These are phyloP conservation scores for Liposcelis brunnea DNA, from an alignment of 2,888 invertebrate species.

Conservation along the genomic window DNA sequence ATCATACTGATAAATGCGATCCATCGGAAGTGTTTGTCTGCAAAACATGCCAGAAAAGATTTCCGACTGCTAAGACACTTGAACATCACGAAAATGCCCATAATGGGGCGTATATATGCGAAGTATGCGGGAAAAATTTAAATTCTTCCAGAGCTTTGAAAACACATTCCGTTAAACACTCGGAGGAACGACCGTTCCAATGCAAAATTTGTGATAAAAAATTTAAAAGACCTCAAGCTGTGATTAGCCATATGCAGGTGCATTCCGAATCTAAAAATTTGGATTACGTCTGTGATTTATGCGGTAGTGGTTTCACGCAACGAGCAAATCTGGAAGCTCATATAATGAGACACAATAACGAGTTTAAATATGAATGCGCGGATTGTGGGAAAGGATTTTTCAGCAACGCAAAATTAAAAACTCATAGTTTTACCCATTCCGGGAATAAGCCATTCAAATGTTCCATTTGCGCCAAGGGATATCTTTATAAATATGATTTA, in stretches of 20 bases:
- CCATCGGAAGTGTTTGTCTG: constrained; percentile 22
- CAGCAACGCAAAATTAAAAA: too few relatives aligned
- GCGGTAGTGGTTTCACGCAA: constrained; percentile 13
- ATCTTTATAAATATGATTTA: neutral
- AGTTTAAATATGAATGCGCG: too few relatives aligned
- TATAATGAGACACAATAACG: too few relatives aligned
- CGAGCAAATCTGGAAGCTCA: constrained; percentile 2
- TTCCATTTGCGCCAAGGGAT: neutral
- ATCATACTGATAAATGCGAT: constrained; percentile 8
- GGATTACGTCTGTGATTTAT: constrained; percentile 9
- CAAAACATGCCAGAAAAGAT: constrained; percentile 29
- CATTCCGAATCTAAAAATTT: neutral
- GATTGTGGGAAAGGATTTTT: too few relatives aligned
- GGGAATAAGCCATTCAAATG: neutral
- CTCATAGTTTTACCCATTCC: too few relatives aligned
- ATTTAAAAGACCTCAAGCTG: neutral
- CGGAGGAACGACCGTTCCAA: neutral
- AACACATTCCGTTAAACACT: neutral
- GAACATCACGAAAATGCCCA: too few relatives aligned
- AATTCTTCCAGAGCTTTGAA: neutral
- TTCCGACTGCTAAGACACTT: constrained; percentile 16
- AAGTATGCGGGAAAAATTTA: neutral
- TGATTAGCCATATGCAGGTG: neutral
- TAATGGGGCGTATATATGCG: neutral
- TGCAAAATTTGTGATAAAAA: neutral